These are phyloP conservation scores for Psophia crepitans DNA, from an alignment of 2,113 vertebrate species.

Conservation along the genomic window DNA sequence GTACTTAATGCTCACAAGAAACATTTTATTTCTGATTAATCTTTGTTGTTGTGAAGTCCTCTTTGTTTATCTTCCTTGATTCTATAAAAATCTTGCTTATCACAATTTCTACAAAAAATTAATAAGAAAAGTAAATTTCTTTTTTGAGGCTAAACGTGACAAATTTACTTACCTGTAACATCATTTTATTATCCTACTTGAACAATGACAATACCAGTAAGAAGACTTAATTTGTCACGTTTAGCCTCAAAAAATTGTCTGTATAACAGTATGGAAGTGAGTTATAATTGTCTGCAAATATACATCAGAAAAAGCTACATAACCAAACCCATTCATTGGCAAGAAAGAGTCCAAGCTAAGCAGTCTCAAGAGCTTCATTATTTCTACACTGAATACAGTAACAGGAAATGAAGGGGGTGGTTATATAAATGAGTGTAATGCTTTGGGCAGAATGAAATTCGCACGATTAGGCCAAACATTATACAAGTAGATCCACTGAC, in stretches of 20 bases:
- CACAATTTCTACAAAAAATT: background rate
- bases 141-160: too few relatives aligned
- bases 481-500: constrained; percentile 54
- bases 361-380: constrained; percentile 27
- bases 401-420: constrained; percentile 45
- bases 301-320: background rate
- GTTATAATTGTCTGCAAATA: background rate
- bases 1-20: background rate
- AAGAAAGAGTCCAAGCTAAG: background rate
- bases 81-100: background rate
- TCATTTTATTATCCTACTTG: too few relatives aligned
- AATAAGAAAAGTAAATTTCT: background rate
- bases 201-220: too few relatives aligned
- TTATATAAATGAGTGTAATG: constrained; percentile 48
- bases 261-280: background rate
- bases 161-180: too few relatives aligned
- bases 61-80: background rate
- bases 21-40: background rate
- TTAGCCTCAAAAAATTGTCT: background rate
- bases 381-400: constrained; percentile 33
- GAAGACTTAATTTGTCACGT: too few relatives aligned
- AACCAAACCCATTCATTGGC: background rate
- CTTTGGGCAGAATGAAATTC: constrained; percentile 40
- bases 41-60: background rate
- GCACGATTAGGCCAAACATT: constrained; percentile 21